Evolutionary conservation across 2,113 vertebrate species (phyloP), one percentile per base, ranked within the genome.

Genomic region (Alectura lathami): DNA sequence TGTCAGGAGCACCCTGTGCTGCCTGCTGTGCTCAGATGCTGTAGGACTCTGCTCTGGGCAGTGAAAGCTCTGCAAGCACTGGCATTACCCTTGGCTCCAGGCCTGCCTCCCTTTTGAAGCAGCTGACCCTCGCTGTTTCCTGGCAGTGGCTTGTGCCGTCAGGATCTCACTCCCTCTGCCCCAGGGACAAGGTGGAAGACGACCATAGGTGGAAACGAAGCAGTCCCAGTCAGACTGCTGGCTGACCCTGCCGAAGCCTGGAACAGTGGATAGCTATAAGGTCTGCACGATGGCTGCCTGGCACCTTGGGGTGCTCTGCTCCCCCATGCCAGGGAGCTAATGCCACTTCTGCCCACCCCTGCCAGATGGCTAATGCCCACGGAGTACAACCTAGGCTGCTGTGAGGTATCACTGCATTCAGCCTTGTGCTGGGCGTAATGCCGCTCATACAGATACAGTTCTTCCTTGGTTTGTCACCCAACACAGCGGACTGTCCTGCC

Each of bases 341-440:
- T 3, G 14, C 17, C 6, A 5, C 7, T 11, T 15, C 29, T 38
- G 50, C 30, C 40, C 47, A 23, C 1, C 64, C 13, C 38, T 30
- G 26, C 0, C 8, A 6, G 13, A 27, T 1, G 8, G 30, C 16
- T 4, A 40, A 14, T 0, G 14, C 26, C 72, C 59, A 22, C 29
- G 50, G 30, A 38, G 40, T 43, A 18, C 13, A 40, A 11, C 30
- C 23, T 4, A 1, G 16, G 5, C 34, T 34, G 10, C 51, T 47
- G 78, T n/a, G 42, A 32, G 24, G 18, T 34, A 26, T 13, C 27
- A 47, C 38, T 6, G 16, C 23, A 9, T 5, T 12, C 5, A 4
- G 27, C 66, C 54, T 59, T 36, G 6, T 9, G 11, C 40, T 32
- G 10, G 29, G 43, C 64, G 3, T 15, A 3, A n/a, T 0, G 24